Percentiles rank a stretch among this genome's conserved stretches.
phyloP scores from a whole-genome alignment of 2,113 vertebrate species.

The Cyrtonyx montezumae region DNA sequence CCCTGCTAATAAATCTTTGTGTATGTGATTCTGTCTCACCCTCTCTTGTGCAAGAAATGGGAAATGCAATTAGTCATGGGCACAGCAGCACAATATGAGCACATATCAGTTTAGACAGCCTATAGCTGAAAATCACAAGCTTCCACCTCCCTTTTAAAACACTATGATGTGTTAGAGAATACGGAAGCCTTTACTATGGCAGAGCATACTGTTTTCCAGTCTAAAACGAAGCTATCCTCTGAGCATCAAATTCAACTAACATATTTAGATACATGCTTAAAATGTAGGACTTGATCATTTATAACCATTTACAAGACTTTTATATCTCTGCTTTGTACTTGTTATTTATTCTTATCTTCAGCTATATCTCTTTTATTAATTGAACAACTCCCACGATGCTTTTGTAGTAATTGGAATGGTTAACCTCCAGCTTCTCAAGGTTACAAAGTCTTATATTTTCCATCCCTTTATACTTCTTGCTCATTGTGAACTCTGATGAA shows the following conservation, averaged over 20 bases:
- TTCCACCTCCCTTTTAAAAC: background rate
- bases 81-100: rapidly evolving
- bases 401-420: constrained; percentile 23
- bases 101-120: background rate
- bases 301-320: constrained; percentile 4
- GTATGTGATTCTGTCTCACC: background rate
- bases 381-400: background rate
- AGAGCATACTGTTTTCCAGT: background rate
- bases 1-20: background rate
- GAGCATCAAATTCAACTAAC: background rate
- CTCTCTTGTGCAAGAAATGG: rapidly evolving
- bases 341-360: background rate
- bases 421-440: constrained; percentile 42
- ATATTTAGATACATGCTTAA: background rate
- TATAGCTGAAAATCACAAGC: background rate
- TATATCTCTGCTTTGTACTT: background rate
- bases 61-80: background rate
- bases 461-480: background rate
- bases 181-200: background rate
- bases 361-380: background rate
- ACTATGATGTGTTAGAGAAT: background rate
- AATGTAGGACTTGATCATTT: background rate
- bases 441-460: background rate
- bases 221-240: background rate
- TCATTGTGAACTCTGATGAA: background rate